phyloP scores from a whole-genome alignment of 2,797 vertebrate species.

The Euthynnus affinis region DNA sequence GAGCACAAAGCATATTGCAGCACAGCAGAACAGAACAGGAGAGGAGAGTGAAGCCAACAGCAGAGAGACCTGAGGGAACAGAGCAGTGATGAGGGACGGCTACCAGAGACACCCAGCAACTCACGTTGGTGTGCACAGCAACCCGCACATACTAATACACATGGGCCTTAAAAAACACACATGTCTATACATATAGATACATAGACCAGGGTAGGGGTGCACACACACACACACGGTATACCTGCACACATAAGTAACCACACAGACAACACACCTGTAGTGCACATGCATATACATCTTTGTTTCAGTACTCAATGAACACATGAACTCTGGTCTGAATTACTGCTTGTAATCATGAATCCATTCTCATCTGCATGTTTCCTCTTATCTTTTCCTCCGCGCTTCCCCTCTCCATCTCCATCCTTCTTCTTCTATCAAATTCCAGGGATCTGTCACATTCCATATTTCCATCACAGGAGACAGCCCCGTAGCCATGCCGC shows the following conservation, averaged over 20 bases:
- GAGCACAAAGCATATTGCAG: slow-evolving; percentile 36
- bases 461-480: slow-evolving; percentile 77
- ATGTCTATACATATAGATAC: slow-evolving; percentile 48
- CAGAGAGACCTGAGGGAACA: slow-evolving; percentile 65
- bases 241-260: slow-evolving; percentile 33
- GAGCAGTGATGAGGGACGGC: slow-evolving; percentile 77
- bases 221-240: slow-evolving; percentile 16
- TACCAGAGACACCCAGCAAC: slow-evolving; percentile 79
- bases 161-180: slow-evolving; percentile 44
- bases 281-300: slow-evolving; percentile 27
- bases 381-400: slow-evolving; percentile 39
- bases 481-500: slow-evolving; percentile 44
- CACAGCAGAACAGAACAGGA: slow-evolving; percentile 47
- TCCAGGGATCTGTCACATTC: slow-evolving; percentile 77
- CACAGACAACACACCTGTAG: slow-evolving; percentile 44
- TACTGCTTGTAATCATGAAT: slow-evolving; percentile 63
- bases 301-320: slow-evolving; percentile 36
- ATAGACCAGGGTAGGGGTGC: slow-evolving; percentile 15
- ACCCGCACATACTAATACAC: slow-evolving; percentile 56
- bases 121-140: slow-evolving; percentile 61
- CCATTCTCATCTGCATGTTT: slow-evolving; percentile 62
- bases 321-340: slow-evolving; percentile 23
- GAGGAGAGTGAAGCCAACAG: slow-evolving; percentile 62
- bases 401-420: slow-evolving; percentile 35
- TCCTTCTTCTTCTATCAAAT: slow-evolving; percentile 61